Percentiles rank a stretch among this genome's conserved stretches.
Evolutionary conservation across 2,888 invertebrate species (phyloP).

Genomic region (Cerceris rybyensis): DNA sequence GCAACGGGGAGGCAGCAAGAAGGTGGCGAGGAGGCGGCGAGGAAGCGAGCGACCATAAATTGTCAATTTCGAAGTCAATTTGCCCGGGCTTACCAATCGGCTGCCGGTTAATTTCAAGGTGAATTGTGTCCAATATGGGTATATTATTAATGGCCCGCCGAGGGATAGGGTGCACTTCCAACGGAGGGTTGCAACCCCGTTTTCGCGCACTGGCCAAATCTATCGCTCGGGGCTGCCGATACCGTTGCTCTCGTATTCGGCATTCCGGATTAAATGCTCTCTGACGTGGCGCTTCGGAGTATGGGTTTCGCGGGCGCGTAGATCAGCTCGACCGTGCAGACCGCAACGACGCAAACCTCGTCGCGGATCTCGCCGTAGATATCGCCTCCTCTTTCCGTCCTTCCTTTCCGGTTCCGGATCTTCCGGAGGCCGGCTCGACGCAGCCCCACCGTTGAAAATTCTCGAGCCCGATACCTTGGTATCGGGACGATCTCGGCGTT

Average conservation of each 20-base stretch:
- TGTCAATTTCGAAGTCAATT: conserved; percentile 82
- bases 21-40: conserved; percentile 31
- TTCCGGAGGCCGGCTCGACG: not conserved
- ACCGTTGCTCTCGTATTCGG: conserved; percentile 53
- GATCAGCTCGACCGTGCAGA: not conserved
- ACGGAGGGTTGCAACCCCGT: conserved; percentile 80
- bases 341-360: too few species aligned
- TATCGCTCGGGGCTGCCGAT: conserved; percentile 76
- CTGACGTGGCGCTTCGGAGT: conserved; percentile 54
- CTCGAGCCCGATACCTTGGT: conserved; percentile 10
- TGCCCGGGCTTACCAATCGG: conserved; percentile 81
- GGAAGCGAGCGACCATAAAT: conserved; percentile 76
- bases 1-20: conserved; percentile 5
- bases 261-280: conserved; percentile 70
- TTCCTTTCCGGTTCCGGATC: conserved; percentile 42
- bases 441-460: conserved; percentile 10
- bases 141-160: conserved; percentile 81
- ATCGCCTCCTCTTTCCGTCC: not conserved
- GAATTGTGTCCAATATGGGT: conserved; percentile 82
- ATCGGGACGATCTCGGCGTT: conserved; percentile 22
- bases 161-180: conserved; percentile 75
- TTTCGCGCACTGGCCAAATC: conserved; percentile 80
- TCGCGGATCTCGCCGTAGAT: too few species aligned
- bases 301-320: conserved; percentile 27
- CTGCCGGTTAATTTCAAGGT: conserved; percentile 82